Conservation (phyloP, 2,113 vertebrate genomes). For the Hippocampus mohnikei region DNA sequence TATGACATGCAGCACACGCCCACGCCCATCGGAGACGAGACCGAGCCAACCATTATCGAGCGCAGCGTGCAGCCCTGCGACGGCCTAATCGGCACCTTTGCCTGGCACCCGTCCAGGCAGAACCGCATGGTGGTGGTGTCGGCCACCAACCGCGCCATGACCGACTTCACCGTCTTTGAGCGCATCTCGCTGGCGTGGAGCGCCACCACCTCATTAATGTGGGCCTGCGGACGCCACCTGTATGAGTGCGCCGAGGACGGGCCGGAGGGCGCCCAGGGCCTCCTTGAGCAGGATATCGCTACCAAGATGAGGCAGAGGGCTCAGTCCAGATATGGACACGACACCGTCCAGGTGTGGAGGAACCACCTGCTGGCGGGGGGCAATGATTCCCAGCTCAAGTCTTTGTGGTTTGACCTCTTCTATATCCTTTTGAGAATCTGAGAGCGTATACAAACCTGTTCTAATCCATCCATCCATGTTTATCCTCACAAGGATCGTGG, state of each 20-base stretch:
- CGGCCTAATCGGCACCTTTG: slow-evolving; percentile 90
- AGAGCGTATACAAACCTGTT: background rate
- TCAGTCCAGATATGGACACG: slow-evolving; percentile 90
- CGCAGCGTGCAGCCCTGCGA: slow-evolving; percentile 93
- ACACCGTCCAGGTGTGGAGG: slow-evolving; percentile 92
- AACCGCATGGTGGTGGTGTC: slow-evolving; percentile 98
- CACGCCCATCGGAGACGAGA: slow-evolving; percentile 94
- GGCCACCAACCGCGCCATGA: slow-evolving; percentile 89
- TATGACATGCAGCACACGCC: slow-evolving; percentile 99
- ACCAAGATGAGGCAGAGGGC: slow-evolving; percentile 95
- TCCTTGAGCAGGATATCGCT: slow-evolving; percentile 87
- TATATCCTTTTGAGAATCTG: slow-evolving; percentile 87
- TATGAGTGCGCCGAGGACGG: slow-evolving; percentile 90
- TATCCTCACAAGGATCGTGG: too few relatives aligned
- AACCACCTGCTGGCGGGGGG: slow-evolving; percentile 91
- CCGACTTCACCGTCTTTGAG: slow-evolving; percentile 96
- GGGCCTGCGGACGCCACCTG: slow-evolving; percentile 93
- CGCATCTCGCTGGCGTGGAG: slow-evolving; percentile 97
- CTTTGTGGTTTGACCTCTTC: slow-evolving; percentile 91
- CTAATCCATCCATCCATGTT: too few relatives aligned
- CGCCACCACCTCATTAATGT: slow-evolving; percentile 91
- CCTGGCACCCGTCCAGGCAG: slow-evolving; percentile 95
- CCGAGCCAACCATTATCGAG: slow-evolving; percentile 96
- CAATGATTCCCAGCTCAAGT: slow-evolving; percentile 90
- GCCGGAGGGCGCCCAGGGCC: slow-evolving; percentile 53